Evolutionary conservation across 2,113 vertebrate species (phyloP).

Genomic region (Emydocephalus ijimae): DNA sequence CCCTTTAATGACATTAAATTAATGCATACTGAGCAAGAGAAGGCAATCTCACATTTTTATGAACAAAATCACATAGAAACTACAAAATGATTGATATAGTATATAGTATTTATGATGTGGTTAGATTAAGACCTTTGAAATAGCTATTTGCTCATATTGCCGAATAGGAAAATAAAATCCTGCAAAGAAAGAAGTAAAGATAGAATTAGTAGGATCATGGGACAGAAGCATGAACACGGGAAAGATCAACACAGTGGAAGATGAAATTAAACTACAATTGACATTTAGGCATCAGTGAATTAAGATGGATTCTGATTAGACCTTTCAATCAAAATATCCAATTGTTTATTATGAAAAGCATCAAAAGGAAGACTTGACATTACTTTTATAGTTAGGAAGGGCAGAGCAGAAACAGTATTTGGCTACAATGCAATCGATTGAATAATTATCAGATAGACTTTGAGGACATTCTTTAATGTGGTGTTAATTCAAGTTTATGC

Average conservation of each 20-base stretch:
- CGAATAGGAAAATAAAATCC: background rate
- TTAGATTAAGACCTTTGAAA: background rate
- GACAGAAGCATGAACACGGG: background rate
- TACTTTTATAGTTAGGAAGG: background rate
- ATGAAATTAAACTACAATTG: background rate
- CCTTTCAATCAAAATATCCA: background rate
- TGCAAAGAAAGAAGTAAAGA: background rate
- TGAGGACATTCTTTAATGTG: background rate
- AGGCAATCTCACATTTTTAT: background rate
- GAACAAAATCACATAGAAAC: background rate
- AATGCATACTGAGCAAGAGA: background rate
- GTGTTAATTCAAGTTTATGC: background rate
- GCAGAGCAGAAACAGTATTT: background rate
- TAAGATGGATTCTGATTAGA: background rate
- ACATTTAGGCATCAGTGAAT: background rate
- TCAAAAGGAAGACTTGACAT: background rate
- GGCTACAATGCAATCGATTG: background rate
- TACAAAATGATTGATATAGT: background rate
- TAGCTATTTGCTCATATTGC: background rate
- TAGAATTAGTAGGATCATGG: background rate
- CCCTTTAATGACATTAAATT: background rate
- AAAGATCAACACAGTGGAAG: background rate
- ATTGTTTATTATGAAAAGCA: background rate
- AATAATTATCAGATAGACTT: background rate
- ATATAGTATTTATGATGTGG: background rate